phyloP scores from a whole-genome alignment of 2,888 invertebrate species.

The Campopleginae sp. region DNA sequence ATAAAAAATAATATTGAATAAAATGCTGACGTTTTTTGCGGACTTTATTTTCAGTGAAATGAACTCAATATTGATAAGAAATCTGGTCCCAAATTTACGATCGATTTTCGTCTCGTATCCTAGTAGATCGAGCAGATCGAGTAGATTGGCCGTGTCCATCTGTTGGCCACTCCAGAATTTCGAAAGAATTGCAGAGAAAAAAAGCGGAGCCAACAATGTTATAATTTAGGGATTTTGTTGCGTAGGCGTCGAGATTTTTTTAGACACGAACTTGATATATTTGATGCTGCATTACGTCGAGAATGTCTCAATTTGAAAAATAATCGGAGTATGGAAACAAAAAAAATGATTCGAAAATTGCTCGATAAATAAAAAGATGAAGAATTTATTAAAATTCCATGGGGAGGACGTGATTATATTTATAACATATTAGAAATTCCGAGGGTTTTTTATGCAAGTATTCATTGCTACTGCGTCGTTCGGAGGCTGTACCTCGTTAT shows the following conservation, averaged over 20 bases:
- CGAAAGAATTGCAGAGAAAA: constrained; percentile 8
- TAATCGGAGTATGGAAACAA: no score
- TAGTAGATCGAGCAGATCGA: no score
- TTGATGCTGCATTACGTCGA: background rate
- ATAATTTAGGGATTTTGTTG: constrained; percentile 32
- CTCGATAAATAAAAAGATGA: background rate
- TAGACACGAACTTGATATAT: background rate
- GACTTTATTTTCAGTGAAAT: no score
- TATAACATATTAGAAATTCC: constrained; percentile 10
- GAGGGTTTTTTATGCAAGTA: constrained; percentile 26
- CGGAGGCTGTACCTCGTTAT: constrained; percentile 41
- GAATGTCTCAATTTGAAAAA: background rate
- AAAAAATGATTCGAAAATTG: background rate
- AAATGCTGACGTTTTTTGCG: no score
- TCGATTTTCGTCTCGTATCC: background rate
- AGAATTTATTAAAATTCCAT: background rate
- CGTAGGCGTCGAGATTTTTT: constrained; percentile 37
- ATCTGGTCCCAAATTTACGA: background rate
- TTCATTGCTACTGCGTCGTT: constrained; percentile 24
- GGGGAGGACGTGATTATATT: background rate
- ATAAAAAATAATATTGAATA: no score
- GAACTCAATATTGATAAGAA: background rate
- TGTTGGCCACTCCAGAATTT: constrained; percentile 31
- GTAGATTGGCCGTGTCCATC: no score
- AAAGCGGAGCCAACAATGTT: background rate